Conservation (phyloP, 2,888 invertebrate genomes). For the Melikaiella ostensackeni region DNA sequence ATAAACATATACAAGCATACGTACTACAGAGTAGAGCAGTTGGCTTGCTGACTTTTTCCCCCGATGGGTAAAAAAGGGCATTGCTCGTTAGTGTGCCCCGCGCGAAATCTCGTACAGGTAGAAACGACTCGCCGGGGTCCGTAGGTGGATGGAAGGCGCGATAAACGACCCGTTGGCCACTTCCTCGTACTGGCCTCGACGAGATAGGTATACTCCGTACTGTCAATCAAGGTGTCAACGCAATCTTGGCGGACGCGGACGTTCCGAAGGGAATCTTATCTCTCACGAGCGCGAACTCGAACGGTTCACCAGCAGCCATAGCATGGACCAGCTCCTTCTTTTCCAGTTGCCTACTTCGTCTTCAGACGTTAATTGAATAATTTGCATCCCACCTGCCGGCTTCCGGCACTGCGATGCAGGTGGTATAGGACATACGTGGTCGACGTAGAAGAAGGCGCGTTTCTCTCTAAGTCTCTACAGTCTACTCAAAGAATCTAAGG, state of each 20-base stretch:
- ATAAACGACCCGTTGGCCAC: constrained; percentile 40
- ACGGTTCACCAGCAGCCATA: not conserved
- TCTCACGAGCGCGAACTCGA: not conserved
- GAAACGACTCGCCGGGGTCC: constrained; percentile 26
- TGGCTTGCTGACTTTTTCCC: constrained; percentile 9
- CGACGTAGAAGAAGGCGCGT: constrained; percentile 19
- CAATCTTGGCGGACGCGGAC: constrained; percentile 59
- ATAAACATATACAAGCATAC: constrained; percentile 5
- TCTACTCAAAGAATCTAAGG: constrained; percentile 36
- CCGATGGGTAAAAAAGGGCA: constrained; percentile 18
- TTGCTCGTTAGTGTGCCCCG: constrained; percentile 39
- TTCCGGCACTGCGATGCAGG: constrained; percentile 59
- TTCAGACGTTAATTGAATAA: constrained; percentile 72
- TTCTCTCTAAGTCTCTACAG: constrained; percentile 37
- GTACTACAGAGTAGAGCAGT: constrained; percentile 17
- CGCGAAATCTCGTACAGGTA: constrained; percentile 35
- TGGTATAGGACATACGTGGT: constrained; percentile 36
- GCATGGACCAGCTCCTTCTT: constrained; percentile 18
- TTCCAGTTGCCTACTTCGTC: constrained; percentile 42
- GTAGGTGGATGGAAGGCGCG: constrained; percentile 36
- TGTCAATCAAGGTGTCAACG: constrained; percentile 70
- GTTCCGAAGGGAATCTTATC: constrained; percentile 29
- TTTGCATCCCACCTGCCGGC: constrained; percentile 69
- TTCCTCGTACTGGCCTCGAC: constrained; percentile 40
- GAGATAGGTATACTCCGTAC: constrained; percentile 49